Evolutionary conservation across 2,888 invertebrate species (phyloP), one percentile per base, ranked within the genome.

Genomic region (Erannis defoliaria): DNA sequence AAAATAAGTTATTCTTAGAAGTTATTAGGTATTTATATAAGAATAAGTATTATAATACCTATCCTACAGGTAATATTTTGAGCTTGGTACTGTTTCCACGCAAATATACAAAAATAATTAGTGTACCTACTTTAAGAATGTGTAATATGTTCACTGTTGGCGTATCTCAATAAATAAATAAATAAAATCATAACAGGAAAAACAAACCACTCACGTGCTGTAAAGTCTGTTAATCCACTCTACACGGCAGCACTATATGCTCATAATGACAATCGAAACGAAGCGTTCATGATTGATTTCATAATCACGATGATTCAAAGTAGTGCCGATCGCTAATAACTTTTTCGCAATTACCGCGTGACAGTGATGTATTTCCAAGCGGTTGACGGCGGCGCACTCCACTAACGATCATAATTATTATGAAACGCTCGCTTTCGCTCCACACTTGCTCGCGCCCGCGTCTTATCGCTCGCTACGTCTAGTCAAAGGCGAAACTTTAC

Each of bases 401-500:
- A 62, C 79, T 80, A 79, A 79, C 80, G 77, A 80, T 77, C 73
- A 77, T 80, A 80, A 81, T 84, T 84, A 85, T 84, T 81, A 81
- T 82, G 78, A 82, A 82, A 81, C 46, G 53, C 40, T 62, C 45
- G 53, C 60, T 55, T 74, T 72, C 66, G 72, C 73, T 68, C 67
- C 67, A 67, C 68, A 72, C 67, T 72, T 72, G 68, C 66, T 62
- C 55, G 37, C 23, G 37, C 43, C 33, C 38, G 51, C 54, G 50
- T 53, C 54, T 46, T 64, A 60, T 56, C 56, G 35, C 55, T 63
- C 49, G 60, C 64, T 42, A 62, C 56, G 63, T 73, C 75, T 75
- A 78, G 76, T 85, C 86, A 86, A 86, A 85, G 84, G 70, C 75
- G 76, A 80, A 88, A 88, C 86, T 88, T 88, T 82, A 77, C 84